Evolutionary conservation across 2,797 vertebrate species (phyloP), one percentile per base, ranked within the genome.

Genomic region (Calcarius lapponicus): DNA sequence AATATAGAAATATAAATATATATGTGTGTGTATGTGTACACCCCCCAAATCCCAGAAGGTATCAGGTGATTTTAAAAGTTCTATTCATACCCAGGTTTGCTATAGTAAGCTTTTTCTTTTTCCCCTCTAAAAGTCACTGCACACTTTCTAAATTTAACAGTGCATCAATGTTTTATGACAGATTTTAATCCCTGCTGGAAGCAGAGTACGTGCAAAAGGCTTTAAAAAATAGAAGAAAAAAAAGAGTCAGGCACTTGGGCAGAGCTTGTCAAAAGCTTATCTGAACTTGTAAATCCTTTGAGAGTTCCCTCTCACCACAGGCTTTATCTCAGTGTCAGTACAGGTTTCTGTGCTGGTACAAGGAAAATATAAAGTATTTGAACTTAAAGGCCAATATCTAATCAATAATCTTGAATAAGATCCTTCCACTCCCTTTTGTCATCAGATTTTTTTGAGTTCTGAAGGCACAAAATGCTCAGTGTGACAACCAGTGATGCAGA

Each of bases 251-350:
- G 43, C 78, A 90, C 78, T 93, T 82, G 65, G 79, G 86, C 71
- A 88, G 86, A 94, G 65, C 78, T 90, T 91, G 91, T 93, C 75
- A 91, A 93, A 96, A 94, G 86, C 91, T 94, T 88, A 96, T 93
- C 95, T 94, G 81, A 96, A 91, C 87, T 86, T 95, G 81, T 57
- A 95, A 93, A 93, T 94, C 81, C 87, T 83, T 58, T 45, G 93
- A 90, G 92, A 86, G 78, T 34, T 86, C 61, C 26, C 65, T 92
- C 92, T 83, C 70, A 71, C 32, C 61, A 65, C 9, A 43, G 28
- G 65, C 58, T 95, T 92, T 87, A 38, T 60, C 62, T 93, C 48
- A 22, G 58, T 45, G 73, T 64, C 84, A 87, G 45, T 50, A 36
- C 42, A 60, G 48, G 38, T 64, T 80, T 75, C 50, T 36, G 31